Evolutionary conservation across 2,797 vertebrate species (phyloP), one percentile per base, ranked within the genome.

Genomic region (Prionace glauca): DNA sequence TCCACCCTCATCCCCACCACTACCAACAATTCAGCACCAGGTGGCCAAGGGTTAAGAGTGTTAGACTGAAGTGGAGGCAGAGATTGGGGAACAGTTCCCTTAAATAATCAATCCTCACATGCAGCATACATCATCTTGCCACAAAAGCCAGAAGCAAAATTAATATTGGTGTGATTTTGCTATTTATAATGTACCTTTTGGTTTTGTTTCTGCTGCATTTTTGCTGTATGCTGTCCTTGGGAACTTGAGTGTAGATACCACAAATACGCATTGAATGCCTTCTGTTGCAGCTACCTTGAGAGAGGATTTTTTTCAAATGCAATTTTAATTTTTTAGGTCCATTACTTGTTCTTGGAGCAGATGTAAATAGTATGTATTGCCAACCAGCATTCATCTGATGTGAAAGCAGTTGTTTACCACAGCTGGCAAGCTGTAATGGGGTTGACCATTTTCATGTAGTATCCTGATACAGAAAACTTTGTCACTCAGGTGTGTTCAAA

Each of bases 311-410:
- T 74, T 74, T 94, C 71, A 56, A 60, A 20, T 1, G 72, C 36
- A 56, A 74, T 7, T 72, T 50, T 94, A 50, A 1, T 16, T 74
- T 20, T 56, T n/a, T 18, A 7, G 45, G 14, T 56, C 8, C n/a
- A 29, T 16, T 95, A 45, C 22, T 94, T 94, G 41, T 50, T 77
- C 71, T 29, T 56, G 50, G 71, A 95, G 93, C 45, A 60, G 41
- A 56, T 95, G 56, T 95, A 95, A 95, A n/a, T 95, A 95, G 67
- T 32, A 32, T 74, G 65, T 69, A 56, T 29, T 95, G 1, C 71
- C 14, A 77, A 16, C 29, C 71, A n/a, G 20, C 45, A 72, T 77
- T 95, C 26, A 60, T 29, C 71, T 56, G 41, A 95, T 95, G 2
- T 20, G n/a, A 71, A 77, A 95, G 45, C 45, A 95, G 11, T 95